phyloP scores from a whole-genome alignment of 1,140 invertebrate species.

The Euschistus heros region DNA sequence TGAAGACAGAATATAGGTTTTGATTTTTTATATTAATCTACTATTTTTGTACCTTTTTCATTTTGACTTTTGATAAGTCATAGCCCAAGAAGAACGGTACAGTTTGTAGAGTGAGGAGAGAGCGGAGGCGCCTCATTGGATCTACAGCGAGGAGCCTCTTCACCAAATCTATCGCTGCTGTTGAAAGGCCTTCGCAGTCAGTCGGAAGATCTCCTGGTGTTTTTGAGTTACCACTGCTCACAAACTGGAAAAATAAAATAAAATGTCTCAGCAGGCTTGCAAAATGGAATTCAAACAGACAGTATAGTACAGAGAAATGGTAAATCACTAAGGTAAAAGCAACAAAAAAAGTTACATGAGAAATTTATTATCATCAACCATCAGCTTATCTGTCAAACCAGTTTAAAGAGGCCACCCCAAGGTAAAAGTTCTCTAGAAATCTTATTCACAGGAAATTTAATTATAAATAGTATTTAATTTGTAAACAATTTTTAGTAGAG shows the following conservation, averaged over 20 bases:
- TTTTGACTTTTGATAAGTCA: slow-evolving; percentile 36
- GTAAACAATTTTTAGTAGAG: too few species aligned
- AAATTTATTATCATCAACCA: too few species aligned
- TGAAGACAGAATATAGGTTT: too few species aligned
- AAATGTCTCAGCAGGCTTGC: background rate
- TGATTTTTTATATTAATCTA: background rate
- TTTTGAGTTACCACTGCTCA: slow-evolving; percentile 12
- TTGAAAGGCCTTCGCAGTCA: slow-evolving; percentile 27
- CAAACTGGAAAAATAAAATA: slow-evolving; percentile 10
- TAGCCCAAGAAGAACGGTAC: slow-evolving; percentile 42
- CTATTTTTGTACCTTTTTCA: slow-evolving; percentile 27
- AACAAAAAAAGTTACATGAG: too few species aligned
- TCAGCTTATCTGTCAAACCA: too few species aligned
- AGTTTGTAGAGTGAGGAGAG: slow-evolving; percentile 37
- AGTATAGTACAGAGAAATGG: too few species aligned
- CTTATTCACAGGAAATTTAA: too few species aligned
- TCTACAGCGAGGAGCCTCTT: slow-evolving; percentile 37
- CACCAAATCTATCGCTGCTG: slow-evolving; percentile 36
- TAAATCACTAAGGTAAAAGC: too few species aligned
- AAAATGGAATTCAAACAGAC: too few species aligned
- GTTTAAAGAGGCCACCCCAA: too few species aligned
- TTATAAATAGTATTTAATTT: too few species aligned
- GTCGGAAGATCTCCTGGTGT: slow-evolving; percentile 29
- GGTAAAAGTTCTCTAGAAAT: too few species aligned
- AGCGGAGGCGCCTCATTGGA: slow-evolving; percentile 36